Evolutionary conservation across 2,888 invertebrate species (phyloP).

Genomic region (Oligia strigilis): DNA sequence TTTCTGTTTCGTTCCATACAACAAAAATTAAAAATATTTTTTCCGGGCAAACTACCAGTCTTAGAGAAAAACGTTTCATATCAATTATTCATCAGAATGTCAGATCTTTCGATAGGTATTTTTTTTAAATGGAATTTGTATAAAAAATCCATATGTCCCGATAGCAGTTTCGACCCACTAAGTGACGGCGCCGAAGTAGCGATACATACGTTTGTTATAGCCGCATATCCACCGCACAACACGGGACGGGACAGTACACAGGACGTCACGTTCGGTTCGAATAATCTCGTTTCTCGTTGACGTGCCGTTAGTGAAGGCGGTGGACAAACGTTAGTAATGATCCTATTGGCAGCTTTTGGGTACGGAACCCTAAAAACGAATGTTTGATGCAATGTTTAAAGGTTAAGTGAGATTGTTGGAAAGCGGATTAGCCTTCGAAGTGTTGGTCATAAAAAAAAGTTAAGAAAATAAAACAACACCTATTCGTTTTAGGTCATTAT

Average conservation of each 20-base stretch:
- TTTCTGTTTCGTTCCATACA: too few species aligned
- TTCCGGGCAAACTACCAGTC: too few species aligned
- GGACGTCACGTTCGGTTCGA: background rate
- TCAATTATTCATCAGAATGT: too few species aligned
- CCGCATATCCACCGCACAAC: background rate
- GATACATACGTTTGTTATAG: background rate
- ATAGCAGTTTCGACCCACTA: too few species aligned
- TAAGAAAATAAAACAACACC: conserved; percentile 23
- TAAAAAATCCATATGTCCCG: too few species aligned
- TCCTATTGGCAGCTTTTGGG: background rate
- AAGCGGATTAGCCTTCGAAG: conserved; percentile 45
- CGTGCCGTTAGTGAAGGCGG: background rate
- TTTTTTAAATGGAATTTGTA: too few species aligned
- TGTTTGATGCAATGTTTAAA: conserved; percentile 36
- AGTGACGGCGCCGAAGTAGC: background rate
- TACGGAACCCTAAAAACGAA: background rate
- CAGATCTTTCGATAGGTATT: too few species aligned
- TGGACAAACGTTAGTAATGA: background rate
- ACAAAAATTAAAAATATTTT: too few species aligned
- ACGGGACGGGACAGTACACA: background rate
- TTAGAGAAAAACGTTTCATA: too few species aligned
- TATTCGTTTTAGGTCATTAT: conserved; percentile 5
- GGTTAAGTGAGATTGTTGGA: conserved; percentile 41
- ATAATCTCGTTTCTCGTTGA: background rate
- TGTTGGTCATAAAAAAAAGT: conserved; percentile 25